Conservation (phyloP, 2,888 invertebrate species). For the Hedychridium roseum region DNA sequence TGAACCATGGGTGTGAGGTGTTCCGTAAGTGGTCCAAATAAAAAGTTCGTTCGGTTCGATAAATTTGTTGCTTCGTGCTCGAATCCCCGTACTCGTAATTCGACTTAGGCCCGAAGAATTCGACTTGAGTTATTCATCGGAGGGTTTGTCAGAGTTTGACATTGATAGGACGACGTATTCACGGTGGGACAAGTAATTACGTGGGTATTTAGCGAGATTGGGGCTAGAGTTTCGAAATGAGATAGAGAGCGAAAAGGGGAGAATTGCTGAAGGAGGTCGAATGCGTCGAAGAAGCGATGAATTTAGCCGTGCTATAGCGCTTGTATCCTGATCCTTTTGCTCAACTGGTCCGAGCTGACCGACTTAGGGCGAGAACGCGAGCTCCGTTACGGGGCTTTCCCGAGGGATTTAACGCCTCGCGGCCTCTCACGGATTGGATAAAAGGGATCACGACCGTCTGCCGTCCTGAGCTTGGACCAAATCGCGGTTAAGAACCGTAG, state of each 20-base stretch:
- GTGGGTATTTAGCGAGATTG: too few relatives aligned
- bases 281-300: slow-evolving; percentile 9
- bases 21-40: too few relatives aligned
- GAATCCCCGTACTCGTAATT: too few relatives aligned
- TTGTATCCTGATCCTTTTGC: slow-evolving; percentile 47
- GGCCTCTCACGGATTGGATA: slow-evolving; percentile 47
- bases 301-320: slow-evolving; percentile 21
- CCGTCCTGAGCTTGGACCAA: slow-evolving; percentile 42
- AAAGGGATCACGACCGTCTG: slow-evolving; percentile 47
- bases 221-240: neutral
- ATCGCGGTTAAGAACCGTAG: slow-evolving; percentile 44
- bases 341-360: slow-evolving; percentile 51
- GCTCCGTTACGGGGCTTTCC: slow-evolving; percentile 46
- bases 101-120: too few relatives aligned
- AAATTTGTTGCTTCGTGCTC: too few relatives aligned
- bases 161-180: too few relatives aligned
- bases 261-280: slow-evolving; percentile 8
- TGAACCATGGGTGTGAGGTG: too few relatives aligned
- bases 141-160: too few relatives aligned
- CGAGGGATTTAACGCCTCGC: slow-evolving; percentile 60
- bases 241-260: slow-evolving; percentile 8
- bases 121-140: too few relatives aligned
- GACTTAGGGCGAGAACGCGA: slow-evolving; percentile 48
- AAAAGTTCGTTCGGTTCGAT: too few relatives aligned
- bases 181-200: too few relatives aligned